Base-by-base conservation (phyloP, 2,113 vertebrate genomes). In the Mormoops blainvillei region DNA sequence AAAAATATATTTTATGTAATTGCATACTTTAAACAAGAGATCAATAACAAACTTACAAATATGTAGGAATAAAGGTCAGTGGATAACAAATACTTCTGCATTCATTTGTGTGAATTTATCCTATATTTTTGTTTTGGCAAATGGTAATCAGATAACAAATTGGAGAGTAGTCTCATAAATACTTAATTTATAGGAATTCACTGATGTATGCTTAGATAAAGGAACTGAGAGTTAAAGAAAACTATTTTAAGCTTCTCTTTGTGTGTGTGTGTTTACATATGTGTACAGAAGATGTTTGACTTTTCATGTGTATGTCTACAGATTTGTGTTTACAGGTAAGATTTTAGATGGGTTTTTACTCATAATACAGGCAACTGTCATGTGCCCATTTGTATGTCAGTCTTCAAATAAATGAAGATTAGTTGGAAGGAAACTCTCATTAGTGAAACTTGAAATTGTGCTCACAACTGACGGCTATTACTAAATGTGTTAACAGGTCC, bases 391-490 rank as follows among this genome's bases (percentile, higher is more conserved):
- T 97, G 92, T 77, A 96, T 94, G 94, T 92, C 86, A 88, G 13
- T 82, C 54, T 92, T 95, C 74, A 77, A 83, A 93, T 88, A 78
- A 92, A 63, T 82, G 48, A 87, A 83, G n/a, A 89, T 24, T 61
- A 41, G 24, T 87, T 92, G 87, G 93, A 81, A 89, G 95, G 70
- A 84, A 94, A 61, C 13, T 92, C 16, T n/a, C 67, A 76, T 33
- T 68, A 91, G 65, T 95, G 85, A 80, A 88, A 86, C 36, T 82
- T 86, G 43, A 31, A 82, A 76, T 78, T 52, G 48, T 54, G 5
- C 26, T 50, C 61, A 73, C 90, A 94, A 82, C 92, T 97, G 96
- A 95, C 58, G 95, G 92, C 81, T 94, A 74, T 80, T 73, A 84
- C 36, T 91, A 41, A 80, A 28, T 43, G 33, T 87, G 26, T 41